phyloP scores from a whole-genome alignment of 2,113 vertebrate genomes.

The Stigmatopora nigra region DNA sequence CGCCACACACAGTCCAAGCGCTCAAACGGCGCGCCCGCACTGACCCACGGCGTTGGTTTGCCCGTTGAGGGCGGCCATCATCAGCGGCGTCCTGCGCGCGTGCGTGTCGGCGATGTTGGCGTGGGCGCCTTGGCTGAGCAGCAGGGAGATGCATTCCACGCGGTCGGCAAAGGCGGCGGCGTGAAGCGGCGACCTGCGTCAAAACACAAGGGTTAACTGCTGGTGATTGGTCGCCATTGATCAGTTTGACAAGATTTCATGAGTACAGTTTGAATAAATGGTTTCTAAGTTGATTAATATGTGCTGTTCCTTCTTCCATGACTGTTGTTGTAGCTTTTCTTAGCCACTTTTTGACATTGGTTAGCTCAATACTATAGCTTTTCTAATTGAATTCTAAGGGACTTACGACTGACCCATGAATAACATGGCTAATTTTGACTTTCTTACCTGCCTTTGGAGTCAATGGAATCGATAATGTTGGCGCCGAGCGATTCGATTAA shows the following conservation, averaged over 20 bases:
- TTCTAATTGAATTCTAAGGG: too few species aligned
- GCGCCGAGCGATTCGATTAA: conserved; percentile 85
- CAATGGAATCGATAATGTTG: conserved; percentile 79
- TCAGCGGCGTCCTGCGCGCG: conserved; percentile 84
- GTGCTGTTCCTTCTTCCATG: too few species aligned
- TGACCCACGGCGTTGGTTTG: conserved; percentile 94
- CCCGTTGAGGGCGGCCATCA: conserved; percentile 97
- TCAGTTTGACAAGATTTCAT: too few species aligned
- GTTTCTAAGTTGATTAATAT: too few species aligned
- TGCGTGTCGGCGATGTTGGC: conserved; percentile 78
- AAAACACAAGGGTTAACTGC: not conserved
- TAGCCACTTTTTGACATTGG: too few species aligned
- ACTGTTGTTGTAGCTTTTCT: too few species aligned
- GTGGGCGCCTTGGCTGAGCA: conserved; percentile 89
- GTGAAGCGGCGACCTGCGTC: conserved; percentile 84
- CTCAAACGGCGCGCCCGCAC: conserved; percentile 3
- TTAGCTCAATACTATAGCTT: too few species aligned
- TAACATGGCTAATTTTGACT: not conserved
- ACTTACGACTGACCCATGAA: too few species aligned
- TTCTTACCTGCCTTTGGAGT: conserved; percentile 88
- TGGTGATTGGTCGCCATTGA: too few species aligned
- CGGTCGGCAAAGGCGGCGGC: conserved; percentile 96
- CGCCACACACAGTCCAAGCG: not conserved
- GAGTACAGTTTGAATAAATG: too few species aligned
- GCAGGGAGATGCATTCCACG: conserved; percentile 89